phyloP scores from a whole-genome alignment of 64 coral and sea anemone genomes.

The Montipora cactus region DNA sequence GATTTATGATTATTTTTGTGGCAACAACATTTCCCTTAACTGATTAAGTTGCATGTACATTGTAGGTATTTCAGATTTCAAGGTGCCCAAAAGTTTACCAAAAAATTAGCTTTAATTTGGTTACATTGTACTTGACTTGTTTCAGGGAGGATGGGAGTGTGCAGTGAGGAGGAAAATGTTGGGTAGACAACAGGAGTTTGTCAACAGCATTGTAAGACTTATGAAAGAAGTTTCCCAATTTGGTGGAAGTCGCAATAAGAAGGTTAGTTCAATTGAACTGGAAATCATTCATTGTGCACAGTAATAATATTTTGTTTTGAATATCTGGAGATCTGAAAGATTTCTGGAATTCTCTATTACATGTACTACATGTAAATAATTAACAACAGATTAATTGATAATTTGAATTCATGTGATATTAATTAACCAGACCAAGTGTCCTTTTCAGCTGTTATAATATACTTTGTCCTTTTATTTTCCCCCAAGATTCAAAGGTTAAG shows the following conservation, averaged over 20 bases:
- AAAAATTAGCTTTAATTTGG: neutral
- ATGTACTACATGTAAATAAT: neutral
- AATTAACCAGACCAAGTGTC: neutral
- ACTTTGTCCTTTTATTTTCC: neutral
- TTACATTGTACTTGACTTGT: neutral
- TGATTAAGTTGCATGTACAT: too few species aligned
- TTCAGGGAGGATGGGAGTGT: conserved; percentile 92
- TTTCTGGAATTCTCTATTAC: neutral
- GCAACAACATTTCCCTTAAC: too few species aligned
- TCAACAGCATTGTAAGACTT: conserved; percentile 74
- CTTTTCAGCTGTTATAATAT: neutral
- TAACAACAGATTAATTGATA: too few species aligned
- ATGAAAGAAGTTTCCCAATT: conserved; percentile 95
- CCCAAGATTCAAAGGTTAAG: conserved; percentile 87
- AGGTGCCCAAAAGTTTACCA: too few species aligned
- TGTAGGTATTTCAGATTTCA: too few species aligned
- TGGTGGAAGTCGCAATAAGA: conserved; percentile 83
- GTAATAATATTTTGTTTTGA: too few species aligned
- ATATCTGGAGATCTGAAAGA: too few species aligned
- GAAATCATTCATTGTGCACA: neutral
- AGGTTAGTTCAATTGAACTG: conserved; percentile 41
- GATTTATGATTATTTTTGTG: too few species aligned
- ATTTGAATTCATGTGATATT: too few species aligned
- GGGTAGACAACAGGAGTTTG: conserved; percentile 87
- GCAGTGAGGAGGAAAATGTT: conserved; percentile 91